phyloP scores from a whole-genome alignment of 2,797 vertebrate genomes.

The Nasua narica region DNA sequence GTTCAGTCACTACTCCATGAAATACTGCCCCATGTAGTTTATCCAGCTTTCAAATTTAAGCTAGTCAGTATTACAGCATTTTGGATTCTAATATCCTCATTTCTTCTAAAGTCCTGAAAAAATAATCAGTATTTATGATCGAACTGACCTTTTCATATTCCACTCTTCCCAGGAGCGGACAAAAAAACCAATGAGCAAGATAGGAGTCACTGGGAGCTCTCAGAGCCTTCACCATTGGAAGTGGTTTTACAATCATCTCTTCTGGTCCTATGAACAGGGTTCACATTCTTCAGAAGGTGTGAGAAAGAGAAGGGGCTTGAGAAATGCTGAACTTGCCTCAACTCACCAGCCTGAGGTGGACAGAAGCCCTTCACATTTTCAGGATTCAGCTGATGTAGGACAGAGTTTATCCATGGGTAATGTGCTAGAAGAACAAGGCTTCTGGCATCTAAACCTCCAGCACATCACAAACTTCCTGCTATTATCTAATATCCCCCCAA shows the following conservation, averaged over 20 bases:
- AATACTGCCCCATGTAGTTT: not conserved
- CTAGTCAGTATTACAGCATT: not conserved
- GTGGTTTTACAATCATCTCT: not conserved
- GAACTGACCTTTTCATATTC: not conserved
- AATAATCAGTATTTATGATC: not conserved
- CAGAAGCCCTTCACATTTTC: not conserved
- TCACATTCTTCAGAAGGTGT: conserved; percentile 13
- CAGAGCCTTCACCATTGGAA: not conserved
- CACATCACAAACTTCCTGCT: conserved; percentile 69
- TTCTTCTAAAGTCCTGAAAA: not conserved
- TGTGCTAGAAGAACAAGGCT: conserved; percentile 63
- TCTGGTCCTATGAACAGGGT: not conserved
- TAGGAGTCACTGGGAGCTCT: not conserved
- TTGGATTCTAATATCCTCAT: not conserved
- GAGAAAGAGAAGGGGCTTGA: not conserved
- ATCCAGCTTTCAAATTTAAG: not conserved
- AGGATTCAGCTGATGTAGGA: conserved; percentile 26
- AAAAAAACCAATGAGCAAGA: not conserved
- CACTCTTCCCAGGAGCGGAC: not conserved
- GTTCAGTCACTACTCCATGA: not conserved
- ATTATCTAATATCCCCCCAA: conserved; percentile 66
- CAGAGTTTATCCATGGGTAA: conserved; percentile 18
- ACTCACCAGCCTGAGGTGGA: not conserved
- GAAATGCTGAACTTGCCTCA: not conserved
- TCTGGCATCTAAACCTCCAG: conserved; percentile 61